Conservation (phyloP, 2,113 vertebrate species). For the Athene noctua region DNA sequence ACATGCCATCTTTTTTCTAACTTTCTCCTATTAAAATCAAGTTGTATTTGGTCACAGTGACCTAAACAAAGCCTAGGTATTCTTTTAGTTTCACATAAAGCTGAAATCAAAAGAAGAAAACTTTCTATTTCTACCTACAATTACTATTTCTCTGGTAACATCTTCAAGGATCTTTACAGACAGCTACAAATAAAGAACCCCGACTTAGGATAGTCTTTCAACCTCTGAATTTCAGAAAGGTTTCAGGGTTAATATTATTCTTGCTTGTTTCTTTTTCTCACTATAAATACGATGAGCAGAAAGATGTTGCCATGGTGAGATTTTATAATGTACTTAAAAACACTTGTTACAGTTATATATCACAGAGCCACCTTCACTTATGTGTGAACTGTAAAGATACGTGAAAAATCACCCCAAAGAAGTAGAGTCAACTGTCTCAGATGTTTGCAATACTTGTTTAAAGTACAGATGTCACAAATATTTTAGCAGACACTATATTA, state of each 20-base stretch:
- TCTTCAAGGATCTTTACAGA: not conserved
- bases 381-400: not conserved
- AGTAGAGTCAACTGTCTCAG: not conserved
- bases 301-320: conserved; percentile 69
- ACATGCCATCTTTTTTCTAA: not conserved
- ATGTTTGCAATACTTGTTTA: not conserved
- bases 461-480: not conserved
- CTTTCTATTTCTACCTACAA: not conserved
- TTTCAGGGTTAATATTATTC: conserved; percentile 49
- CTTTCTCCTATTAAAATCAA: not conserved
- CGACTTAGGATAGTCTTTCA: not conserved
- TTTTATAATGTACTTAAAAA: conserved; percentile 53
- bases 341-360: conserved; percentile 13
- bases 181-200: not conserved
- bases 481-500: not conserved
- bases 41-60: not conserved
- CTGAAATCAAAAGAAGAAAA: not conserved
- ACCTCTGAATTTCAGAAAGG: not conserved
- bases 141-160: not conserved
- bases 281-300: conserved; percentile 57
- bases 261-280: conserved; percentile 58
- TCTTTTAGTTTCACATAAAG: not conserved
- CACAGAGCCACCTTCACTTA: conserved; percentile 3
- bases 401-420: not conserved
- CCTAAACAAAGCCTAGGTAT: not conserved